Percentiles rank a stretch among this genome's conserved stretches.
phyloP scores from a whole-genome alignment of 2,797 vertebrate genomes.

The Pipistrellus nathusii region DNA sequence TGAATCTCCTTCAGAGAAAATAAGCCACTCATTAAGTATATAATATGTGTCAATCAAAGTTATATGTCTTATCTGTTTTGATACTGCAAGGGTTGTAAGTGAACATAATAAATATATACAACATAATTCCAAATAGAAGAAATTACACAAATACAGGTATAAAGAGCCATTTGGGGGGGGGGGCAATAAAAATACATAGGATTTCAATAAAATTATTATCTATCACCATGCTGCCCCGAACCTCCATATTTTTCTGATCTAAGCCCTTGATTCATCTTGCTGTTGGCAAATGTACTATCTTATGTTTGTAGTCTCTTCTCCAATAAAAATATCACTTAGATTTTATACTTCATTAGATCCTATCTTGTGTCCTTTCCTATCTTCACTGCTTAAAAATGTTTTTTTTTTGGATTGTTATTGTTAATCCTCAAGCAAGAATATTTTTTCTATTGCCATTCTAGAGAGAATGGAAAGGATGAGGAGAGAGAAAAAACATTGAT shows the following conservation, averaged over 20 bases:
- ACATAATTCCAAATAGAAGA: background rate
- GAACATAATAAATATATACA: background rate
- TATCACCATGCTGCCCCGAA: background rate
- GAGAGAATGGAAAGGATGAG: too few species aligned
- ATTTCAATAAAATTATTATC: background rate
- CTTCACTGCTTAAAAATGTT: background rate
- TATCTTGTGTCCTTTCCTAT: background rate
- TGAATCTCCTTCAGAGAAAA: background rate
- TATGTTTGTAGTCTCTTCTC: background rate
- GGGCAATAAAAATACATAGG: background rate
- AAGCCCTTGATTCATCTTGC: background rate
- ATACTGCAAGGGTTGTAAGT: background rate
- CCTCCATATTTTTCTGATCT: background rate
- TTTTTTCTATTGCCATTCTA: too few species aligned
- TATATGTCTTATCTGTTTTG: background rate
- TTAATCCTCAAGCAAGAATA: too few species aligned
- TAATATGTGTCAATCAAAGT: background rate
- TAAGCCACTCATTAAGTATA: constrained; percentile 12
- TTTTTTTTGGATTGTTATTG: too few species aligned
- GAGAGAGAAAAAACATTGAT: too few species aligned
- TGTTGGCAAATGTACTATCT: background rate
- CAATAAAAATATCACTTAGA: background rate
- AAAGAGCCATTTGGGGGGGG: background rate
- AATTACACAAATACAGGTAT: background rate
- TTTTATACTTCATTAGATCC: background rate